A percentile compares a stretch with the other conserved stretches of the same genome.
Conservation (phyloP, 2,113 vertebrate genomes). For the Syrrhaptes paradoxus region DNA sequence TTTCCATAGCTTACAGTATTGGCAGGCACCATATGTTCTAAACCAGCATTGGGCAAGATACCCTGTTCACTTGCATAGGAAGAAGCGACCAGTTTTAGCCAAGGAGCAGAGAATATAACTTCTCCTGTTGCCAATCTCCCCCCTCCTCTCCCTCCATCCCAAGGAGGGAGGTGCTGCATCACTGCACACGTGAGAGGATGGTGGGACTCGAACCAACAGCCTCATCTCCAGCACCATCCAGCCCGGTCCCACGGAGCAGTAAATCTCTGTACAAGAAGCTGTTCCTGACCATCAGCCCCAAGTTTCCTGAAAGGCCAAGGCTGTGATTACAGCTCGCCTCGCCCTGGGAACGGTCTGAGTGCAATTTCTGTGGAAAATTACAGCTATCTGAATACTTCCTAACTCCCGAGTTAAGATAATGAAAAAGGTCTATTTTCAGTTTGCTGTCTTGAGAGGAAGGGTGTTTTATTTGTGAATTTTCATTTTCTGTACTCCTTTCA, state of each 20-base stretch:
- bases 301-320: not conserved
- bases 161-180: not conserved
- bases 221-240: not conserved
- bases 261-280: not conserved
- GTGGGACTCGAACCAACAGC: not conserved
- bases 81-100: not conserved
- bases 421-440: not conserved
- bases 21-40: not conserved
- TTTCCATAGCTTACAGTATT: not conserved
- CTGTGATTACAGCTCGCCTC: not conserved
- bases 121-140: not conserved
- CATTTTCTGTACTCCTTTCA: not conserved
- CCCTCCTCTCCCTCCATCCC: not conserved
- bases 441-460: not conserved
- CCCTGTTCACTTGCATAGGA: fast-evolving
- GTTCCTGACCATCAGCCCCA: not conserved
- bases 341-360: not conserved
- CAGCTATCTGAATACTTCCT: not conserved
- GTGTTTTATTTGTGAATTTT: not conserved
- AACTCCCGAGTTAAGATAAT: not conserved
- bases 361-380: not conserved
- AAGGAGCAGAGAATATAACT: not conserved
- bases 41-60: not conserved
- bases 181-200: fast-evolving
- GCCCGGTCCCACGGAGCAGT: not conserved